Percentiles rank a stretch among this genome's conserved stretches.
These are phyloP conservation scores for Heliopora coerulea DNA, from an alignment of 92 coral and sea anemone genomes.

Conservation along the genomic window DNA sequence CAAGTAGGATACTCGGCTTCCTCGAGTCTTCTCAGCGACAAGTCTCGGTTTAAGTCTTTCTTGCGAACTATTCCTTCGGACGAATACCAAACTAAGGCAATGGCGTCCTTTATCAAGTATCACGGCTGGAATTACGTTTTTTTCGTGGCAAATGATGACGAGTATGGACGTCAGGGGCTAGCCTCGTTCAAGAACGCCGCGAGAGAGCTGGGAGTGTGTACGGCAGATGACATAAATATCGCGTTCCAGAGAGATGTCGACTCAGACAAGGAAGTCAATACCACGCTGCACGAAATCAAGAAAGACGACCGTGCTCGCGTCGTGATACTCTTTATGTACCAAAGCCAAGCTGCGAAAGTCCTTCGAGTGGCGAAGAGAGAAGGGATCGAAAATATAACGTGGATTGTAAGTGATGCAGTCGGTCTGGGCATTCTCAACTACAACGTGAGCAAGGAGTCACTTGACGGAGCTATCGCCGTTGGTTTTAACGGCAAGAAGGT, in stretches of 20 bases:
- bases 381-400: conserved; percentile 71
- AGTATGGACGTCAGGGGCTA: conserved; percentile 91
- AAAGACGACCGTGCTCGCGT: conserved; percentile 61
- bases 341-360: conserved; percentile 62
- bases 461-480: conserved; percentile 74
- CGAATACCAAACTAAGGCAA: conserved; percentile 87
- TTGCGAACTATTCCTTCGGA: conserved; percentile 94
- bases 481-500: conserved; percentile 63
- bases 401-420: conserved; percentile 89
- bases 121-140: conserved; percentile 91
- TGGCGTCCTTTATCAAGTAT: conserved; percentile 72
- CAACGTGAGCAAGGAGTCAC: conserved; percentile 51
- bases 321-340: conserved; percentile 75
- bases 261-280: conserved; percentile 50
- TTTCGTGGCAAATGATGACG: conserved; percentile 85
- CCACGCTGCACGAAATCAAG: conserved; percentile 53
- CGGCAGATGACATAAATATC: conserved; percentile 78
- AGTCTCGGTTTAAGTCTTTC: conserved; percentile 79
- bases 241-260: conserved; percentile 62
- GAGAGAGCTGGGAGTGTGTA: conserved; percentile 66
- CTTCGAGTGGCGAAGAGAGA: conserved; percentile 61
- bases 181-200: conserved; percentile 81
- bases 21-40: conserved; percentile 87
- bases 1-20: conserved; percentile 89
- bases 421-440: conserved; percentile 55